Evolutionary conservation across 2,888 invertebrate genomes (phyloP), one percentile per base, ranked within the genome.

Genomic region (Standfussiana lucernea): DNA sequence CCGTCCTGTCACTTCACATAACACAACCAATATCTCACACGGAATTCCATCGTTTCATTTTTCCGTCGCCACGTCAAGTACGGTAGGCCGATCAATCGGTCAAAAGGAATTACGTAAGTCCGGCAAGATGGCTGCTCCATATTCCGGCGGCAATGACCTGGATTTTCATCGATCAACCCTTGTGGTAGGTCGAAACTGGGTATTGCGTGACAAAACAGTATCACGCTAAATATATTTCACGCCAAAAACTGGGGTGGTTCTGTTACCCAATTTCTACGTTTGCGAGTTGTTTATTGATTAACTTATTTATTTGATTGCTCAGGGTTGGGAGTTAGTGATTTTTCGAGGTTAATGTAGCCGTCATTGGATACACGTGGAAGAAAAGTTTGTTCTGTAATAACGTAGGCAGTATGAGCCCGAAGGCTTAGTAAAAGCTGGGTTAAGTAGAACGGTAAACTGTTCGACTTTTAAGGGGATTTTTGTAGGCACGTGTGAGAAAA

Each of bases 171-270:
- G 91, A 90, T 89, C 87, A 86, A 85, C 87, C 88, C 89, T 93
- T 94, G 93, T 87, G 93, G 94, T 93, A 94, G 95, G 94, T 94
- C 92, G 84, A 82, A 79, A 84, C 84, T 72, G 80, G 83, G 79
- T 75, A 78, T 92, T 83, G 90, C 92, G 92, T 92, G 92, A 89
- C 88, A 45, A 75, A 64, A 76, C 66, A 45, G 64, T 68, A 72
- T 86, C 68, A 77, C 66, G 21, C 40, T 56, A 53, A 80, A 80
- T 80, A 79, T 47, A 77, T 77, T 84, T 75, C 62, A 83, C 69
- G 18, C 56, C 50, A 21, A 71, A 72, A 76, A 75, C 68, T 32
- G 64, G 77, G 71, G 45, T 68, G 40, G 59, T 69, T 76, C 65
- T 47, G 66, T 72, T 76, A 80, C 65, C 77, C 18, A 32, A 42